Evolutionary conservation across 2,888 invertebrate species (phyloP), one percentile per base, ranked within the genome.

Genomic region (Microctonus hyperodae): DNA sequence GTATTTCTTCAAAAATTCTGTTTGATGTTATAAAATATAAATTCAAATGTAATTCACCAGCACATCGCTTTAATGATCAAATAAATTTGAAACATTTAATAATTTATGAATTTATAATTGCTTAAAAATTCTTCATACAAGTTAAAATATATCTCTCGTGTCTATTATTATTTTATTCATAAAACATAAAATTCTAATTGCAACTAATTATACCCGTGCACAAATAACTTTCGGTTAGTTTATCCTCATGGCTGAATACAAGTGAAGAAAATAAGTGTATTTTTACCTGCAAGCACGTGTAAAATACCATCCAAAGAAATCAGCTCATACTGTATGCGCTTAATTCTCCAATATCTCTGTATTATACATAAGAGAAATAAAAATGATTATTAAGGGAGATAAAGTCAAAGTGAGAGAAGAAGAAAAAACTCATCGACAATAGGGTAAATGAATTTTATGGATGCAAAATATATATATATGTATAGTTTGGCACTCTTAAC

Each of bases 221-320:
- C 11, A 44, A 31, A 13, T 31, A 16, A 48, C 37, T 60, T 60
- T 11, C 31, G 13, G 25, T 60, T 55, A 53, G 53, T 59, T 58
- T 59, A 59, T 59, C n/a, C 11, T 44, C 31, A 65, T 51, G 59
- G 9, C n/a, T 31, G 53, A 60, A 65, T 55, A 16, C 65, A 22
- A 11, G 25, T 59, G 55, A 10, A 23, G 16, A 28, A 65, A n/a
- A 9, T 20, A 28, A 44, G 35, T 11, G 48, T 16, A 9, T 25
- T n/a, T n/a, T n/a, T n/a, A n/a, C n/a, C n/a, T n/a, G 31, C 20
- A 31, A 22, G 23, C 23, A 58, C 37, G 25, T 28, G 22, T 37
- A 40, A 58, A 58, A 58, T 23, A 35, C n/a, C 23, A 35, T 55
- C 16, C 10, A 28, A 20, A 25, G 28, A 55, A 16, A 33, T n/a